Percentiles rank a stretch among this genome's conserved stretches.
These are phyloP conservation scores for Toxostoma redivivum DNA, from an alignment of 2,113 vertebrate genomes.

Conservation along the genomic window DNA sequence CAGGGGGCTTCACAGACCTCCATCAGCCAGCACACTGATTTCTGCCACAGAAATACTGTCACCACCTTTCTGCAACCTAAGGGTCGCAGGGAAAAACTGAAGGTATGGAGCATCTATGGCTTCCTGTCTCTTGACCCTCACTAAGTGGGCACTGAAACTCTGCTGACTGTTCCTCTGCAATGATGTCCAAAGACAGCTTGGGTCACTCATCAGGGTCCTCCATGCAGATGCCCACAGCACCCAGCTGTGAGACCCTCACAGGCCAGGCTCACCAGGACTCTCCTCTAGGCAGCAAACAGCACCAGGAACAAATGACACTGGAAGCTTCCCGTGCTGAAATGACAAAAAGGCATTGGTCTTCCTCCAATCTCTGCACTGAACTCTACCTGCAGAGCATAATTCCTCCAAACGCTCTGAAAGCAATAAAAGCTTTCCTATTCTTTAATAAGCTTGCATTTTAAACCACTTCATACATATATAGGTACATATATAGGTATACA, in stretches of 20 bases:
- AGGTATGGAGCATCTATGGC: fast-evolving
- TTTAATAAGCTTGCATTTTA: not conserved
- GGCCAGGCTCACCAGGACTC: not conserved
- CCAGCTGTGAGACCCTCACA: not conserved
- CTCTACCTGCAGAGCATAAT: not conserved
- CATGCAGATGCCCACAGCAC: not conserved
- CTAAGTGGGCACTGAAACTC: not conserved
- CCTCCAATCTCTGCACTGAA: not conserved
- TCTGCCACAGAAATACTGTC: not conserved
- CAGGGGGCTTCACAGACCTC: fast-evolving
- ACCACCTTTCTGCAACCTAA: not conserved
- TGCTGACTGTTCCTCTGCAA: not conserved
- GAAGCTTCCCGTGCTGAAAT: not conserved
- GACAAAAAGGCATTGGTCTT: not conserved
- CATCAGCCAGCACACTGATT: not conserved
- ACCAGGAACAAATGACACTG: fast-evolving
- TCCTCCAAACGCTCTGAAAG: not conserved
- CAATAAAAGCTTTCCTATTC: not conserved
- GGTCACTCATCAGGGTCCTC: not conserved
- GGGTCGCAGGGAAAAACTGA: not conserved
- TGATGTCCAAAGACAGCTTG: not conserved
- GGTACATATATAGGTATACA: too few relatives aligned
- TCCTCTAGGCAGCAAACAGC: not conserved
- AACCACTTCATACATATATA: not conserved
- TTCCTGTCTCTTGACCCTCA: not conserved